Evolutionary conservation across 2,113 vertebrate species (phyloP).

Genomic region (Vanacampus margaritifer): DNA sequence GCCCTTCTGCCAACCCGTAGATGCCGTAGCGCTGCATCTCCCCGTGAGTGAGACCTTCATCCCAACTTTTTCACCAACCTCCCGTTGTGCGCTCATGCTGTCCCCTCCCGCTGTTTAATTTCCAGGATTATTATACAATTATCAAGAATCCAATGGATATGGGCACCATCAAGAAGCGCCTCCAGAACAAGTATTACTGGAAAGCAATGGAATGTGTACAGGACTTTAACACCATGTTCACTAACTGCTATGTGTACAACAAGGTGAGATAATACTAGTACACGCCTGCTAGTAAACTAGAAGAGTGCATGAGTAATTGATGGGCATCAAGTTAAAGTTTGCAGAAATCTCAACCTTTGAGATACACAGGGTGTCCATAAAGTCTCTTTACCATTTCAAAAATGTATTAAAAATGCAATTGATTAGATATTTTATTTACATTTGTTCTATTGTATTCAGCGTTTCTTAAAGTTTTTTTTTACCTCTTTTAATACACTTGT

Average conservation of each 20-base stretch:
- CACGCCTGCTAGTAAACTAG: not conserved
- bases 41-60: constrained; percentile 79
- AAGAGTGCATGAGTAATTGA: no score
- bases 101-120: constrained; percentile 21
- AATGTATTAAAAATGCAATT: no score
- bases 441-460: no score
- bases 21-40: constrained; percentile 81
- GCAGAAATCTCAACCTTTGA: no score
- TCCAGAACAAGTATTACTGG: constrained; percentile 87
- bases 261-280: constrained; percentile 68
- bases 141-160: constrained; percentile 92
- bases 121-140: constrained; percentile 91
- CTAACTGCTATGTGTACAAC: constrained; percentile 92
- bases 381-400: no score
- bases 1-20: constrained; percentile 92
- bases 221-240: constrained; percentile 89
- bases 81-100: not conserved
- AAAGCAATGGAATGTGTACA: constrained; percentile 83
- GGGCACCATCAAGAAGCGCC: constrained; percentile 84
- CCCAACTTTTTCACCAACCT: not conserved
- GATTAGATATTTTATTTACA: no score
- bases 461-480: no score
- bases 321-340: not conserved
- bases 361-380: no score
- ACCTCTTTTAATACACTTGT: no score